Base-by-base conservation (phyloP, 2,888 invertebrate genomes). In the Leptopilina myrica region DNA sequence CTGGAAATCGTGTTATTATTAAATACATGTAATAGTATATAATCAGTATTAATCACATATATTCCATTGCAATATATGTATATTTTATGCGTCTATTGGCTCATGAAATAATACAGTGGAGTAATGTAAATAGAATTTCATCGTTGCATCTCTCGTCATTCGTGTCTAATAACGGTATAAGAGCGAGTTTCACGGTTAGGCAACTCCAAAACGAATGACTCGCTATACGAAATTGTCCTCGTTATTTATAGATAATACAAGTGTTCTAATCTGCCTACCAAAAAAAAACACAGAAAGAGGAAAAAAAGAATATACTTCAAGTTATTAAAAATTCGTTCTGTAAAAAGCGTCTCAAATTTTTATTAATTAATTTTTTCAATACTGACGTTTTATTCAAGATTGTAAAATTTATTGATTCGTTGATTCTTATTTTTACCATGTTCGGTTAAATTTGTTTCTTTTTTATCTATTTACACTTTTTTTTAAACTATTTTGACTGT, bases 81-180 rank as follows among this genome's bases (percentile, higher is more conserved):
- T 69, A 53, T 49, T 49, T 9, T 49, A 12, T 53, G 56, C 56
- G 56, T 73, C 56, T 73, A 73, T 73, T 53, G 73, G 53, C 73
- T 73, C 73, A 53, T 73, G 56, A 73, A 73, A 73, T 73, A 73
- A 73, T 33, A 33, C 33, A 73, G 56, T 49, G 14, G 33, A 33
- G 33, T n/a, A 73, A 56, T 33, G 73, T 73, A 73, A 73, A 73
- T 56, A 56, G 73, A 56, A 73, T 73, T 73, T 73, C 73, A 73
- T 73, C 73, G 73, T 73, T 73, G 53, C 53, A 73, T 53, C 73
- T 73, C 73, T 73, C 49, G 9, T 73, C 73, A 73, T 73, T 73
- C 73, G 73, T 73, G 73, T 73, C 73, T 73, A 73, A 73, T 73
- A 73, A 73, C 73, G 73, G 73, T 73, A 49, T 49, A 73, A 73